These are phyloP conservation scores for Lacanobia oleracea DNA, from an alignment of 2,888 invertebrate species.

Conservation along the genomic window DNA sequence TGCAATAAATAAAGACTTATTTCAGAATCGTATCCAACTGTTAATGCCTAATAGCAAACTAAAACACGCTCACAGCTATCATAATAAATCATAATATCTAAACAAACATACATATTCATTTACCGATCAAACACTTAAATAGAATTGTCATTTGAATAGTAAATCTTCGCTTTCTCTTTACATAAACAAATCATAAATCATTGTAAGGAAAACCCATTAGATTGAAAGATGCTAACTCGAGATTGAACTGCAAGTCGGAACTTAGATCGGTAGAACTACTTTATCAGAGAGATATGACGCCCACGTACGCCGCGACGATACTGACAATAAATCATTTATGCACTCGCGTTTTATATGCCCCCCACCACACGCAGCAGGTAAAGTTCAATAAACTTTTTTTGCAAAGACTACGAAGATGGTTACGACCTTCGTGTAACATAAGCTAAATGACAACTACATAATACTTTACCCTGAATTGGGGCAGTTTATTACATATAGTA, in stretches of 20 bases:
- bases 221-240: conserved; percentile 74
- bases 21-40: conserved; percentile 14
- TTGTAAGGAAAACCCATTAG: conserved; percentile 75
- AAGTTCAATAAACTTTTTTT: conserved; percentile 29
- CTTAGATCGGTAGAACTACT: conserved; percentile 69
- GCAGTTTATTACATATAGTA: conserved; percentile 26
- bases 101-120: conserved; percentile 55
- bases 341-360: conserved; percentile 68
- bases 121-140: conserved; percentile 64
- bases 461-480: conserved; percentile 12
- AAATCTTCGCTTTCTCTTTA: conserved; percentile 73
- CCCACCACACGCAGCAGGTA: conserved; percentile 47
- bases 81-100: conserved; percentile 35
- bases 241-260: conserved; percentile 73
- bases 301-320: conserved; percentile 68
- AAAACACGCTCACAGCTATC: conserved; percentile 37
- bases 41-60: conserved; percentile 10
- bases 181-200: conserved; percentile 82
- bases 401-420: background rate
- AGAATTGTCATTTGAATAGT: conserved; percentile 66
- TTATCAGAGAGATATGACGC: conserved; percentile 70
- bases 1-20: conserved; percentile 27
- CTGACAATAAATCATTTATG: conserved; percentile 73
- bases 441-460: background rate
- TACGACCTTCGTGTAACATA: background rate